Conservation (phyloP, 2,797 vertebrate species). For the Dendrocincla tyrannina region DNA sequence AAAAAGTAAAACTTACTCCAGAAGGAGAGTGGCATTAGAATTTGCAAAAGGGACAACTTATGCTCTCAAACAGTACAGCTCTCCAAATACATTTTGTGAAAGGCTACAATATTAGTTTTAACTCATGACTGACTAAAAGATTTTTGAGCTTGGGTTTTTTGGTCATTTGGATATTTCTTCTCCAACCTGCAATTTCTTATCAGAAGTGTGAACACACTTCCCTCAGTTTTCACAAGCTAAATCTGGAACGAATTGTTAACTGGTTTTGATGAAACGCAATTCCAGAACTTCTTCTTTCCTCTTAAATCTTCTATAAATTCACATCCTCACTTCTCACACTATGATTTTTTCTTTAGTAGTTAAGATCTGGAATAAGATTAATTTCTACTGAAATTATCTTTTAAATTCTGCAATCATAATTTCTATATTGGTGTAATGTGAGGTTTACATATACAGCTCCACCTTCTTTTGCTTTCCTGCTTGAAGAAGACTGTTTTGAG, state of each 20-base stretch:
- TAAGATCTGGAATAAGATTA: neutral
- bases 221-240: neutral
- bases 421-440: neutral
- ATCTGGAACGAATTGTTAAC: neutral
- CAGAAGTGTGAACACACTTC: neutral
- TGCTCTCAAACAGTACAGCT: neutral
- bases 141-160: neutral
- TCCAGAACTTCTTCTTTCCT: neutral
- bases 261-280: neutral
- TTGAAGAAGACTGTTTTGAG: neutral
- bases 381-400: neutral
- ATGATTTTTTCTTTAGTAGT: neutral
- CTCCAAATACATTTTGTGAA: neutral
- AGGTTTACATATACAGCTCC: neutral
- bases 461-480: neutral
- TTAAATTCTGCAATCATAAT: neutral
- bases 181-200: neutral
- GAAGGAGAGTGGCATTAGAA: neutral
- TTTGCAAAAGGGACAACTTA: neutral
- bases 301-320: neutral
- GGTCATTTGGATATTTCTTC: neutral
- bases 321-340: neutral
- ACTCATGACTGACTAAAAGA: neutral
- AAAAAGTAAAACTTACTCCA: neutral
- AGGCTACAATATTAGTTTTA: neutral